phyloP scores from a whole-genome alignment of 2,888 invertebrate species.

The Marronus borbonicus region DNA sequence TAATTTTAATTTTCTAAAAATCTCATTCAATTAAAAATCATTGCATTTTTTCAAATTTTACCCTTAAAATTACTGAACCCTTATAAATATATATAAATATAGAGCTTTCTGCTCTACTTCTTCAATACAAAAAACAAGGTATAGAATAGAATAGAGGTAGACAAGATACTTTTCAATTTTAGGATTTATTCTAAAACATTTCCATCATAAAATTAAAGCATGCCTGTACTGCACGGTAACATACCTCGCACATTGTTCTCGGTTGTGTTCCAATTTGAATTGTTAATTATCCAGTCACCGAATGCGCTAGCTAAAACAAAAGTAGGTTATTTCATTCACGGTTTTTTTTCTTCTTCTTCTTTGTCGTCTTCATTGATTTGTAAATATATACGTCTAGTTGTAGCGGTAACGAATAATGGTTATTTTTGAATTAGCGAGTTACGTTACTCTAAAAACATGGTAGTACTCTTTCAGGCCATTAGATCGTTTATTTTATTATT shows the following conservation, averaged over 20 bases:
- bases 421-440: constrained; percentile 12
- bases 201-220: too few species aligned
- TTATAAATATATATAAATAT: too few species aligned
- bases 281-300: constrained; percentile 19
- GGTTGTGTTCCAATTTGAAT: constrained; percentile 2
- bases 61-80: too few species aligned
- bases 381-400: not conserved
- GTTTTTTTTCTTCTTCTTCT: not conserved
- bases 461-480: not conserved
- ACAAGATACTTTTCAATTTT: too few species aligned
- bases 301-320: constrained; percentile 5
- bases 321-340: constrained; percentile 27
- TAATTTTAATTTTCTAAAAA: too few species aligned
- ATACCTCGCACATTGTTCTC: not conserved
- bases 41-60: too few species aligned
- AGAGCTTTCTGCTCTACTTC: too few species aligned
- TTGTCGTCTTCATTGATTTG: constrained; percentile 14
- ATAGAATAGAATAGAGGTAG: too few species aligned
- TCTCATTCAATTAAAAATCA: too few species aligned
- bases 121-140: too few species aligned
- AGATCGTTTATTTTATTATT: too few species aligned
- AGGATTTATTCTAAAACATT: too few species aligned
- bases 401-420: constrained; percentile 3
- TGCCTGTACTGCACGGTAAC: not conserved
- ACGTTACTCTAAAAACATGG: not conserved